These are phyloP conservation scores for Drosophila erecta DNA, from an alignment of 1,140 invertebrate genomes.

Conservation along the genomic window DNA sequence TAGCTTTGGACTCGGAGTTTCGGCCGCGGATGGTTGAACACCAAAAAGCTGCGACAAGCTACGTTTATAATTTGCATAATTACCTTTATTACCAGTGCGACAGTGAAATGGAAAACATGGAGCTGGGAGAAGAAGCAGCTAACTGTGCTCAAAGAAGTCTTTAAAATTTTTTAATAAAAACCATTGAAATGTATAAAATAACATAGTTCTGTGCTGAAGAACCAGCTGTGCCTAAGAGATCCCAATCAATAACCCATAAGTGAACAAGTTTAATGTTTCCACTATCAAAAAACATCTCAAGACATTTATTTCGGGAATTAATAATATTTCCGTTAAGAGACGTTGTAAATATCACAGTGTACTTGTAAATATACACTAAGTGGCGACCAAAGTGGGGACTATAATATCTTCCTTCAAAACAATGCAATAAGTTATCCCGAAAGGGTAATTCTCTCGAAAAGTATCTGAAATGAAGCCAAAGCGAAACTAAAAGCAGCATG, in stretches of 20 bases:
- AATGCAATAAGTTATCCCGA: too few relatives aligned
- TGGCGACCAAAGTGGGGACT: too few relatives aligned
- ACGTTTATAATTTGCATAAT: slow-evolving; percentile 78
- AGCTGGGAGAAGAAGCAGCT: slow-evolving; percentile 1
- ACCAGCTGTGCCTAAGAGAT: too few relatives aligned
- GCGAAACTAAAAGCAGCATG: slow-evolving; percentile 64
- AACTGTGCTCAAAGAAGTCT: not conserved
- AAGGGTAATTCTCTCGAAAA: not conserved
- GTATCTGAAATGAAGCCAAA: slow-evolving; percentile 68
- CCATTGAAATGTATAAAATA: not conserved
- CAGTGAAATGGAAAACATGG: slow-evolving; percentile 45
- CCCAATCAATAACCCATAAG: too few relatives aligned
- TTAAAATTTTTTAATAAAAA: slow-evolving; percentile 12
- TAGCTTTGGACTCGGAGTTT: slow-evolving; percentile 20
- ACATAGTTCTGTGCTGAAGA: too few relatives aligned
- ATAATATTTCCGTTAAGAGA: too few relatives aligned
- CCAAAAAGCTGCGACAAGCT: slow-evolving; percentile 60
- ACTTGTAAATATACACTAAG: too few relatives aligned
- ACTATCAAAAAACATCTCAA: too few relatives aligned
- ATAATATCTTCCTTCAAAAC: too few relatives aligned
- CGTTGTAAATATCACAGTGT: too few relatives aligned
- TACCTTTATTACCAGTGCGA: slow-evolving; percentile 70
- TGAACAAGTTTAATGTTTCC: too few relatives aligned
- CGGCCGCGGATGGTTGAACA: slow-evolving; percentile 63
- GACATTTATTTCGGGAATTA: too few relatives aligned